Conservation (phyloP, 2,797 vertebrate genomes). For the Megaceryle alcyon region DNA sequence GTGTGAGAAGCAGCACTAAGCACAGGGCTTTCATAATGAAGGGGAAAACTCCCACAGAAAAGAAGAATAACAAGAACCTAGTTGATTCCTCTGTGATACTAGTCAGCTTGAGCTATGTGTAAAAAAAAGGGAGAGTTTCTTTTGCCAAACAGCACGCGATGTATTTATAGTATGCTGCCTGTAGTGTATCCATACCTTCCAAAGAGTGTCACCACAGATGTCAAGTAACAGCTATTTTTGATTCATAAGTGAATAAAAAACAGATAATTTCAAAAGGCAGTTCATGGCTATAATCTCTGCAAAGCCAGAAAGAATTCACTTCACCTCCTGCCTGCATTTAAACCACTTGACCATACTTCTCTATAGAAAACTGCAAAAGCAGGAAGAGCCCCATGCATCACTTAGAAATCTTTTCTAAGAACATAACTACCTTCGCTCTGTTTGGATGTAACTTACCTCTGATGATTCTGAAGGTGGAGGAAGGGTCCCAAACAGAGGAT, state of each 20-base stretch:
- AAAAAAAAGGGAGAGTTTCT: neutral
- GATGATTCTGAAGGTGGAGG: conserved; percentile 89
- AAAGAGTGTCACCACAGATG: neutral
- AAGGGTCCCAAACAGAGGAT: conserved; percentile 90
- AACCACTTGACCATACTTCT: neutral
- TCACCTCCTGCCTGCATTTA: neutral
- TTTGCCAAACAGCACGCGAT: neutral
- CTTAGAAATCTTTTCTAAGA: neutral
- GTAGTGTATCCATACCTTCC: neutral
- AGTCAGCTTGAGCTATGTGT: neutral
- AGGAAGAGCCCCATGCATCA: neutral
- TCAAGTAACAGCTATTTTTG: neutral
- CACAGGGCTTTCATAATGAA: neutral
- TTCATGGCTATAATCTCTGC: neutral
- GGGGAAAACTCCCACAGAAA: neutral
- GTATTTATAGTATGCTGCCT: neutral
- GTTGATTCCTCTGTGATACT: neutral
- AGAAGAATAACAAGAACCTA: neutral
- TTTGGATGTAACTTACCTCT: conserved; percentile 83
- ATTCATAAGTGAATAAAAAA: neutral
- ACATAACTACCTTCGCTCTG: neutral
- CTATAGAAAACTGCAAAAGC: neutral
- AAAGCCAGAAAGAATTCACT: neutral
- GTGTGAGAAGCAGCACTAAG: neutral
- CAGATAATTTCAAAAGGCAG: neutral